Base-by-base conservation (phyloP, 2,888 invertebrate genomes). In the Punctoribates punctum region DNA sequence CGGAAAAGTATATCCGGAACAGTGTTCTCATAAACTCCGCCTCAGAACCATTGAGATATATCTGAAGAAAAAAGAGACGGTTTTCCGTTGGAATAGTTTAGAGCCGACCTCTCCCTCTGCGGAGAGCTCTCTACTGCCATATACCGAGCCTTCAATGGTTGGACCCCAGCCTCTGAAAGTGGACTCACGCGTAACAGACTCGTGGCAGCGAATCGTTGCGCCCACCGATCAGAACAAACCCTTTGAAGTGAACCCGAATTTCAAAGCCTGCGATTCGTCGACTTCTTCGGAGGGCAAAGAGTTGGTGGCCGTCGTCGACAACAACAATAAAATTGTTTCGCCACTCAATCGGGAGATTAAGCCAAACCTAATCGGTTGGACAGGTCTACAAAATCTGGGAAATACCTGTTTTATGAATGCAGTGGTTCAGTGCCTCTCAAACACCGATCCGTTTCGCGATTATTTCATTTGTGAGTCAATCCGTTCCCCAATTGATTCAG, bases 371-470 rank as follows among this genome's bases (percentile, higher is more conserved):
- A 23, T 83, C 15, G 86, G 86, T 2, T 83, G 82, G 77, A 85
- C 85, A 1, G 85, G 87, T 0, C 82, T 86, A 8, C 84, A 85
- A 46, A 86, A 87, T 81, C 82, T 86, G 23, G 86, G 86, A 42
- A 87, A 87, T 81, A 86, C 86, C 8, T 87, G 87, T 80, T 87
- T 86, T 81, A 86, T 87, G 85, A 87, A 87, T 81, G 83, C 85
- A 73, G 85, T 86, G 0, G 81, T 87, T 20, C 86, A 87, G 81
- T 85, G 85, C 80, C 81, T 87, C 70, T 83, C 84, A 73, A 87
- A 87, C 81, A 85, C 85, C 23, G 79, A 83, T 51, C 86, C 86
- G 79, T 83, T 87, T 73, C 82, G 84, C 46, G 84, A 86, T 78
- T 86, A 84, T 80, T 87, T 87, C 80, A 80, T 85, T 25, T 81